Conservation (phyloP, 1,140 invertebrate genomes). For the Choristoneura fumiferana region DNA sequence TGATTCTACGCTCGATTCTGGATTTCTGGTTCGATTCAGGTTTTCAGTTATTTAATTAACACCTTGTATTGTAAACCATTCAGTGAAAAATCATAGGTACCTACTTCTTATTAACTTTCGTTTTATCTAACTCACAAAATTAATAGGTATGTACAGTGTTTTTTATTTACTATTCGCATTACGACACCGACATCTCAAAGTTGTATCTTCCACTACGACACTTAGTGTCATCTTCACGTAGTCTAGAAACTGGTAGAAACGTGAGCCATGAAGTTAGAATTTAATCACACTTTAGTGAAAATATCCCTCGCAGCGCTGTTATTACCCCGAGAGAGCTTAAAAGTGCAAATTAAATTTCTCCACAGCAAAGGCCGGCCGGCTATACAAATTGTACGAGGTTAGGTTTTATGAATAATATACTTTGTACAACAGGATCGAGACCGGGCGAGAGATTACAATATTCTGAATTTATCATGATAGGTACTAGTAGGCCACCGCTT, state of each 20-base stretch:
- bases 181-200: too few relatives aligned
- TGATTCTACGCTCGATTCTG: too few relatives aligned
- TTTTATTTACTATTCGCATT: too few relatives aligned
- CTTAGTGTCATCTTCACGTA: background rate
- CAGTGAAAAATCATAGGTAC: too few relatives aligned
- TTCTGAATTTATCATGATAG: background rate
- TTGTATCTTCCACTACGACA: too few relatives aligned
- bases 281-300: constrained; percentile 24
- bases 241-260: constrained; percentile 3
- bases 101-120: too few relatives aligned
- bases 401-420: constrained; percentile 45
- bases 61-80: too few relatives aligned
- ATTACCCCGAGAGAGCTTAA: constrained; percentile 29
- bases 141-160: too few relatives aligned
- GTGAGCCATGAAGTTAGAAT: constrained; percentile 15
- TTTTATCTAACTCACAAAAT: too few relatives aligned
- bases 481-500: too few relatives aligned
- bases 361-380: constrained; percentile 32
- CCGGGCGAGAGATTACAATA: background rate
- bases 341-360: constrained; percentile 51
- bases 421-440: background rate
- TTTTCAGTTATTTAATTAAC: too few relatives aligned
- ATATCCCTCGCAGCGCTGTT: constrained; percentile 23
- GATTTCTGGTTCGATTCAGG: too few relatives aligned
- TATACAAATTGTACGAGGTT: constrained; percentile 50